These are phyloP conservation scores for Cryptomyrus ogoouensis DNA, from an alignment of 2,113 vertebrate genomes.

Conservation along the genomic window DNA sequence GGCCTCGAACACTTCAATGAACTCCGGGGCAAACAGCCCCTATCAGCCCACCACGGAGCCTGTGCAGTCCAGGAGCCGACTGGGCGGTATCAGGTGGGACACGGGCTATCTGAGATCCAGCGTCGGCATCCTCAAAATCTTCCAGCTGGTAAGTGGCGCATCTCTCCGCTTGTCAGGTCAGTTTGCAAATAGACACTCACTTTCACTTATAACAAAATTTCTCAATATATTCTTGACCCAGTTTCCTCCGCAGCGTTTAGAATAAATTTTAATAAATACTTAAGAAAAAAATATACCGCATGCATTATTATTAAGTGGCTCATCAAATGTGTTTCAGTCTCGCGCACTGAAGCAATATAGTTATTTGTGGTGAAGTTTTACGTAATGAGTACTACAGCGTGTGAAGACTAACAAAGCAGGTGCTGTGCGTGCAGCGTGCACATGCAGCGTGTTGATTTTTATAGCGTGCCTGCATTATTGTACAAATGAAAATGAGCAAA, in stretches of 20 bases:
- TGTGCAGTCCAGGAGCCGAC: conserved; percentile 67
- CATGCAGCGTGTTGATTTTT: neutral
- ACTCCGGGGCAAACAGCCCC: conserved; percentile 86
- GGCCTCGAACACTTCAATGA: conserved; percentile 94
- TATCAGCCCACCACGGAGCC: conserved; percentile 96
- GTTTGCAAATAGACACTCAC: neutral
- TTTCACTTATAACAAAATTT: neutral
- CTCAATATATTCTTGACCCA: neutral
- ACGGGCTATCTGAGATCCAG: conserved; percentile 73
- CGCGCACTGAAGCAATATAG: neutral
- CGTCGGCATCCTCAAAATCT: conserved; percentile 74
- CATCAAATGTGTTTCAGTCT: neutral
- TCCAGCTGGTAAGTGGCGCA: conserved; percentile 80
- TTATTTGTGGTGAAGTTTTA: neutral
- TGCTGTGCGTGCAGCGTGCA: neutral
- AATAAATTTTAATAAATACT: neutral
- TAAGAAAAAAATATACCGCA: neutral
- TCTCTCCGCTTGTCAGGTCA: neutral
- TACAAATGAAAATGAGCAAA: neutral
- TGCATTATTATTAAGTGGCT: neutral
- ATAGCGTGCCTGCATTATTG: neutral
- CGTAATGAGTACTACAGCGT: neutral
- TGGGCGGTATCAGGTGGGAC: conserved; percentile 77
- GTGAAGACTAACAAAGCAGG: neutral
- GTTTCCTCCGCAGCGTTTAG: neutral